Conservation (phyloP, 2,888 invertebrate genomes). For the Pardosa pseudoannulata region DNA sequence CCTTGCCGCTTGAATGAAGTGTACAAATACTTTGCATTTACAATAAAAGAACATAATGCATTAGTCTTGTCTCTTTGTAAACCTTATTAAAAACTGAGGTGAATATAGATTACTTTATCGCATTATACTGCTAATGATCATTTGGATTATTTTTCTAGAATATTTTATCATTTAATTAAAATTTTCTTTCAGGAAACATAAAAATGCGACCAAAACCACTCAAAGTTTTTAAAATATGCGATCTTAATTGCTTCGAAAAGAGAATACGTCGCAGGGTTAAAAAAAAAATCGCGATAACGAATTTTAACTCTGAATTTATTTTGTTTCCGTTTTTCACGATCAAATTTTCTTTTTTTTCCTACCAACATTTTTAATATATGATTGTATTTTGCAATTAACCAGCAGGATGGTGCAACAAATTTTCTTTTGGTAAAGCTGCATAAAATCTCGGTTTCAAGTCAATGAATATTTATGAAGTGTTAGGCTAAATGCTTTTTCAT, state of each 20-base stretch:
- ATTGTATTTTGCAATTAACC: conserved; percentile 70
- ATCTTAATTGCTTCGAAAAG: conserved; percentile 41
- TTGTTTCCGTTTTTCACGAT: conserved; percentile 16
- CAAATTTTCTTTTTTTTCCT: not conserved
- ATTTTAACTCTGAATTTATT: conserved; percentile 43
- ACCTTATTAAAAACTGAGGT: conserved; percentile 6
- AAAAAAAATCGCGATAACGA: conserved; percentile 46
- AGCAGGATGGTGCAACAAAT: conserved; percentile 39
- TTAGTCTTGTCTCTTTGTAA: conserved; percentile 3
- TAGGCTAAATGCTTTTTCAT: conserved; percentile 70
- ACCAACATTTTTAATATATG: conserved; percentile 62
- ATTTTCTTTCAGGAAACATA: not conserved
- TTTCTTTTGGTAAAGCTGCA: conserved; percentile 56
- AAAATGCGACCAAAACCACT: conserved; percentile 32
- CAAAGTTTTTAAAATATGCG: conserved; percentile 51
- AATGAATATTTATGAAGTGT: conserved; percentile 70
- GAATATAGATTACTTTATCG: conserved; percentile 16
- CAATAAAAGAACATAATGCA: conserved; percentile 16
- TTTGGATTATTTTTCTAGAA: conserved; percentile 14
- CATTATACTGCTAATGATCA: conserved; percentile 15
- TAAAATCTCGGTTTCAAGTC: conserved; percentile 70
- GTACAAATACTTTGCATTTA: conserved; percentile 5
- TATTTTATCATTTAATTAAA: conserved; percentile 57
- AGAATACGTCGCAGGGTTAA: not conserved
- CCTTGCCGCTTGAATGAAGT: not conserved